These are phyloP conservation scores for Cynopterus brachyotis DNA, from an alignment of 2,113 vertebrate genomes.

Conservation along the genomic window DNA sequence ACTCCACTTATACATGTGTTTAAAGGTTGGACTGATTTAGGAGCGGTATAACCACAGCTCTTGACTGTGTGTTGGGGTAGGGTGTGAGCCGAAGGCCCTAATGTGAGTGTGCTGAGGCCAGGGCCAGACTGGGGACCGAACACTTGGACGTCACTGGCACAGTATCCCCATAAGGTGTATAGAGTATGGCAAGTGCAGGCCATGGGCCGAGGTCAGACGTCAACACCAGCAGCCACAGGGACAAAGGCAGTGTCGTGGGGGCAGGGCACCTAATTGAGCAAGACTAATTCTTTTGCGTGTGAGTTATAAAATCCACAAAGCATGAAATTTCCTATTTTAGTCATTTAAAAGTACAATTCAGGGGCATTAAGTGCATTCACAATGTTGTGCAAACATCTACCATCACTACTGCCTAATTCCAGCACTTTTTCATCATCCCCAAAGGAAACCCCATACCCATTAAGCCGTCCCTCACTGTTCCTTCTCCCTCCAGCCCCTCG, in stretches of 20 bases:
- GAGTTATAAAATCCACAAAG: not conserved
- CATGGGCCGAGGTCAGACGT: not conserved
- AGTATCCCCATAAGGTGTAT: too few species aligned
- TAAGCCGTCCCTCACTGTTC: not conserved
- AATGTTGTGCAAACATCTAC: not conserved
- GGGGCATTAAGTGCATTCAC: not conserved
- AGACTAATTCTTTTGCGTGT: not conserved
- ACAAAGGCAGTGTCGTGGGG: not conserved
- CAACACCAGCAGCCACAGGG: not conserved
- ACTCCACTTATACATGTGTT: not conserved
- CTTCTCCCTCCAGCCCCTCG: not conserved
- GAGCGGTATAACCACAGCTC: not conserved
- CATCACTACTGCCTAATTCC: not conserved
- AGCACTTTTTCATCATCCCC: not conserved
- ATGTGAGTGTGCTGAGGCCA: not conserved
- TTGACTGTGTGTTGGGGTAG: not conserved
- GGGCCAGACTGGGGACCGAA: not conserved
- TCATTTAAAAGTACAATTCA: not conserved
- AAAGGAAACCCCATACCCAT: not conserved
- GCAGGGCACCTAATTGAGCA: not conserved
- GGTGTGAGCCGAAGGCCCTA: not conserved
- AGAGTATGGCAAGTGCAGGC: not conserved
- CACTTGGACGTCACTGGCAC: not conserved
- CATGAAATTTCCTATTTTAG: not conserved
- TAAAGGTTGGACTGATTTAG: not conserved